Evolutionary conservation across 1,140 invertebrate species (phyloP).

Genomic region (Hestina assimilis): DNA sequence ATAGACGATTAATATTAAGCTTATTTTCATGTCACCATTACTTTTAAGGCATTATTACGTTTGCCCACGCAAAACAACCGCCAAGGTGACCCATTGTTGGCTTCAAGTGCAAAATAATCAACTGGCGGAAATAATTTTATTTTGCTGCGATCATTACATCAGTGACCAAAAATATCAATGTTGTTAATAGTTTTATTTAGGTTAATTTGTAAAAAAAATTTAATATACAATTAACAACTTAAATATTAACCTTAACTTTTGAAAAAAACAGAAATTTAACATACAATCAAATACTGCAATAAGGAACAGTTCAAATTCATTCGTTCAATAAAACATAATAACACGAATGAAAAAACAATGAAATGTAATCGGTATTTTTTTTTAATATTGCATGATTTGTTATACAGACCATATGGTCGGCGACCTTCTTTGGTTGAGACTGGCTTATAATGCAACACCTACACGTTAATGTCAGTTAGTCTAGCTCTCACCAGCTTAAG

Average conservation of each 20-base stretch:
- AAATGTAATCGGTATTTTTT: constrained; percentile 6
- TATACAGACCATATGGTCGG: constrained; percentile 43
- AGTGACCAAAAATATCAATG: constrained; percentile 11
- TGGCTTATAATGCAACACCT: constrained; percentile 30
- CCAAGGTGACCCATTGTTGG: constrained; percentile 37
- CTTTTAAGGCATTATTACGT: constrained; percentile 17
- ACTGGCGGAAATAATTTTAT: constrained; percentile 33
- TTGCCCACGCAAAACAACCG: constrained; percentile 14
- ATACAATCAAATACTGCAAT: neutral
- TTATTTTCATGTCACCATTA: constrained; percentile 5
- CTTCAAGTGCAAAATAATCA: constrained; percentile 45
- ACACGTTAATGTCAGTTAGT: constrained; percentile 23
- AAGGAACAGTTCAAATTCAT: no score
- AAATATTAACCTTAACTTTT: no score
- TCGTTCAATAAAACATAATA: no score
- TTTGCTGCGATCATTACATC: constrained; percentile 12
- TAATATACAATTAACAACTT: neutral
- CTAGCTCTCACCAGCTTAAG: constrained; percentile 19
- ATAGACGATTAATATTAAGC: neutral
- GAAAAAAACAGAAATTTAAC: neutral
- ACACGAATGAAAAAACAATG: neutral
- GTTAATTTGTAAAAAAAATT: neutral
- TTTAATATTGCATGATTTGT: constrained; percentile 25
- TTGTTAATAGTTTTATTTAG: neutral
- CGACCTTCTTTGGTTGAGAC: constrained; percentile 39